Evolutionary conservation across 2,797 vertebrate species (phyloP), one percentile per base, ranked within the genome.

Genomic region (Ambastaia sidthimunki): DNA sequence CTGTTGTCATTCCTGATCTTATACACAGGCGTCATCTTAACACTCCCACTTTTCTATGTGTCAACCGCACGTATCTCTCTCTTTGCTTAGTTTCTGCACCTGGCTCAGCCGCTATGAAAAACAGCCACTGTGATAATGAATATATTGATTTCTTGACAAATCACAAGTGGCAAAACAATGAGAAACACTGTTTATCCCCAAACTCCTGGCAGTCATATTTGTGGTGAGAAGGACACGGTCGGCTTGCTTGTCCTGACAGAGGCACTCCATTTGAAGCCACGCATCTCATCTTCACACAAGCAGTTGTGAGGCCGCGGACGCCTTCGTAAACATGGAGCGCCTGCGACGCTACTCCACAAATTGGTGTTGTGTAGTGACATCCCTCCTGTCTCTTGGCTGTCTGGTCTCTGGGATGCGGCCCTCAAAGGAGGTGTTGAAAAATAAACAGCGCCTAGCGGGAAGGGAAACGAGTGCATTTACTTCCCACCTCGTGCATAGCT

Each of bases 401-500:
- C 84, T 88, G 77, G 18, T 65, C 86, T 90, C 75, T 71, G 78
- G 60, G 80, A 82, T 71, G 67, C 88, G 91, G 89, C 90, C 65
- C 90, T 91, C 85, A 90, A 91, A 92, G 90, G 88, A 90, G 89
- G 87, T 83, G 88, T 92, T 90, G 91, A 92, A 91, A 90, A 88
- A 88, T 88, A 88, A 82, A 78, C 57, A 68, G 84, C 52, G 66
- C 85, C 84, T 89, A 31, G 85, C 86, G 89, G 80, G 85, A 83
- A 76, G 85, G 82, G 87, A 89, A 87, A 87, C 82, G 84, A 83
- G 80, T 80, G 78, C 81, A 86, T 87, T 93, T 91, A 87, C 88
- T 91, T 91, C 88, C 88, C 92, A 91, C 89, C 87, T 89, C 76
- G 63, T 2, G 69, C 83, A 82, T 81, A 87, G 86, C 85, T 81